Percentiles rank a stretch among this genome's conserved stretches.
phyloP scores from a whole-genome alignment of 2,888 invertebrate genomes.

The Philonicus albiceps region DNA sequence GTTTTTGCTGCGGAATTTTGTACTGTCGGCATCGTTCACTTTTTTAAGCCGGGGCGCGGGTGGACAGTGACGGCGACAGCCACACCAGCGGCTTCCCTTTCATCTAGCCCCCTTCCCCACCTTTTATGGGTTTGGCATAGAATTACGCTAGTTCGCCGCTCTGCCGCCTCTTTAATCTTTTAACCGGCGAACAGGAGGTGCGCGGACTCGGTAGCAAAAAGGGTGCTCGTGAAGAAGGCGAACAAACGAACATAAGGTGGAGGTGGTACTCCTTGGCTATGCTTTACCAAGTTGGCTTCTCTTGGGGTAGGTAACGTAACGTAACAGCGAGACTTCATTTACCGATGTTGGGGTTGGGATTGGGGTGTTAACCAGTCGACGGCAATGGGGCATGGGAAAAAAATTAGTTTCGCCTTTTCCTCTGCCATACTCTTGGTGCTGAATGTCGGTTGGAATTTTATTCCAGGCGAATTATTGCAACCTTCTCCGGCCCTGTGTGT shows the following conservation, averaged over 20 bases:
- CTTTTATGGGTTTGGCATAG: background rate
- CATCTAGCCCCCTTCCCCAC: background rate
- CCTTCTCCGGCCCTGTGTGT: background rate
- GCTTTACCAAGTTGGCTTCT: constrained; percentile 35
- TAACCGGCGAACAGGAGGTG: background rate
- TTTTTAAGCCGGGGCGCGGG: background rate
- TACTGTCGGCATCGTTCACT: background rate
- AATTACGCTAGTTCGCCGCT: constrained; percentile 14
- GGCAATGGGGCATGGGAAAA: background rate
- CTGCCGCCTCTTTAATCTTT: constrained; percentile 9
- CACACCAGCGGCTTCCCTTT: background rate
- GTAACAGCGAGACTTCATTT: constrained; percentile 1
- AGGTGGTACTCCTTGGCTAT: background rate
- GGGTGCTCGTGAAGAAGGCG: background rate
- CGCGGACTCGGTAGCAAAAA: background rate
- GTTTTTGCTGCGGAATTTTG: background rate
- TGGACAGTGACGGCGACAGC: background rate
- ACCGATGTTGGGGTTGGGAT: background rate
- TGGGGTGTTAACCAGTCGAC: background rate
- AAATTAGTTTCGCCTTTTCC: background rate
- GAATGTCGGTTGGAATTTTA: background rate
- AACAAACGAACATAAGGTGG: background rate
- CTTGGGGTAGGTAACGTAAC: constrained; percentile 39
- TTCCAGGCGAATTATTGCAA: constrained; percentile 17
- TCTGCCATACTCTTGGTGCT: background rate